Evolutionary conservation across 2,113 vertebrate genomes (phyloP).

Genomic region (Anhinga rufa): DNA sequence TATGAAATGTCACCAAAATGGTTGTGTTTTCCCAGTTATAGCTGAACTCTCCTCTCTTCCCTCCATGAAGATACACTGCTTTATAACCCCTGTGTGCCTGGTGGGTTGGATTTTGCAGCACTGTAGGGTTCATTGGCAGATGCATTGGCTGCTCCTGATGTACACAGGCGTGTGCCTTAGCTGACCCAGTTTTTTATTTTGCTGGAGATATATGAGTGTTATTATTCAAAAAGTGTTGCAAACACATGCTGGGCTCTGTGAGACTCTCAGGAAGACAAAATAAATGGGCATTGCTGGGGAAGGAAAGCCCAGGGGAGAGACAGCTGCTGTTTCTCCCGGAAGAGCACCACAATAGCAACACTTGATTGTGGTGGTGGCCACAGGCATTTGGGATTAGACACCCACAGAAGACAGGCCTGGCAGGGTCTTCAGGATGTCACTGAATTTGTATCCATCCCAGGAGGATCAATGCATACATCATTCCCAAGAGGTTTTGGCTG

Average conservation of each 20-base stretch:
- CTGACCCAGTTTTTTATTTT: conserved; percentile 40
- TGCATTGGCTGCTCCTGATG: neutral
- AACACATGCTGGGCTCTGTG: conserved; percentile 24
- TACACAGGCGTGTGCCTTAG: neutral
- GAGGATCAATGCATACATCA: neutral
- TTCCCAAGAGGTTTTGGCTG: neutral
- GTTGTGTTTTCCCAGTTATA: neutral
- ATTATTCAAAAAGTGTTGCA: conserved; percentile 38
- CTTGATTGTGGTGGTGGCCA: neutral
- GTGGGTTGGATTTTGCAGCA: neutral
- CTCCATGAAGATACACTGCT: neutral
- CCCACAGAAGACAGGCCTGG: neutral
- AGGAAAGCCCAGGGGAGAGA: conserved; percentile 16
- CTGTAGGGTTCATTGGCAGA: neutral
- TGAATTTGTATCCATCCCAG: neutral
- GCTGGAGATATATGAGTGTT: neutral
- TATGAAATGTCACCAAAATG: neutral
- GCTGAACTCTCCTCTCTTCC: neutral
- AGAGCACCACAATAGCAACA: neutral
- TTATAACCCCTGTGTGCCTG: neutral
- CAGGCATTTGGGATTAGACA: neutral
- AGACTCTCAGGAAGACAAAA: conserved; percentile 22
- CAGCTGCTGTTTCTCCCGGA: neutral
- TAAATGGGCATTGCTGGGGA: conserved; percentile 1
- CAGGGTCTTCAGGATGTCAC: neutral